Conservation (phyloP, 2,888 invertebrate species). For the Carcina quercana region DNA sequence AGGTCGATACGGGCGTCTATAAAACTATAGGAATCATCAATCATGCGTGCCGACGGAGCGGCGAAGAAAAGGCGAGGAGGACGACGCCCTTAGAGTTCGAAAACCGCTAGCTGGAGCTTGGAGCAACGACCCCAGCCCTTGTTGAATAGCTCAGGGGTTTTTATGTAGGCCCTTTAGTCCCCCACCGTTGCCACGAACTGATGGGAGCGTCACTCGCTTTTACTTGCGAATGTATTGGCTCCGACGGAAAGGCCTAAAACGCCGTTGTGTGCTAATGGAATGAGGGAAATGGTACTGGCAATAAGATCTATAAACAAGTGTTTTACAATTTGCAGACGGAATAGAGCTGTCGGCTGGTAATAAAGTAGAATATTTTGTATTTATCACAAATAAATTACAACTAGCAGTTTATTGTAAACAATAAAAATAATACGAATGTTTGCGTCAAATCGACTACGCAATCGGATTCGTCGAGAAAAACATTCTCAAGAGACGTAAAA, state of each 20-base stretch:
- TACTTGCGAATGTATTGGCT: not conserved
- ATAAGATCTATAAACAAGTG: too few species aligned
- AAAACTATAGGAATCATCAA: conserved; percentile 30
- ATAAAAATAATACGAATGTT: too few species aligned
- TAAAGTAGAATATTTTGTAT: too few species aligned
- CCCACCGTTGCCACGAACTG: not conserved
- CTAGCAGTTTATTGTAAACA: too few species aligned
- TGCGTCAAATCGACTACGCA: too few species aligned
- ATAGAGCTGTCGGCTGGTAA: too few species aligned
- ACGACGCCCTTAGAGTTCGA: conserved; percentile 52
- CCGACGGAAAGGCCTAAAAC: not conserved
- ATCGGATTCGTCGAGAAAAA: too few species aligned
- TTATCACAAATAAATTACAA: too few species aligned
- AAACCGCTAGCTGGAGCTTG: conserved; percentile 36
- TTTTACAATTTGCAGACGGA: too few species aligned
- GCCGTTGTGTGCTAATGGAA: not conserved
- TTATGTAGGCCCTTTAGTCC: conserved; percentile 27
- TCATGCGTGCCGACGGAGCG: conserved; percentile 26
- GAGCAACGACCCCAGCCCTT: conserved; percentile 66
- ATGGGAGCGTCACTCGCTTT: not conserved
- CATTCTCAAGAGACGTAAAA: too few species aligned
- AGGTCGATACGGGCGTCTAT: conserved; percentile 11
- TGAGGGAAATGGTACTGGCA: too few species aligned
- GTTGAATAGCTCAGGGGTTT: conserved; percentile 43
- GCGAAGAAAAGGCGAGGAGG: conserved; percentile 33